Evolutionary conservation across 2,888 invertebrate genomes (phyloP).

Genomic region (Gortyna flavago): DNA sequence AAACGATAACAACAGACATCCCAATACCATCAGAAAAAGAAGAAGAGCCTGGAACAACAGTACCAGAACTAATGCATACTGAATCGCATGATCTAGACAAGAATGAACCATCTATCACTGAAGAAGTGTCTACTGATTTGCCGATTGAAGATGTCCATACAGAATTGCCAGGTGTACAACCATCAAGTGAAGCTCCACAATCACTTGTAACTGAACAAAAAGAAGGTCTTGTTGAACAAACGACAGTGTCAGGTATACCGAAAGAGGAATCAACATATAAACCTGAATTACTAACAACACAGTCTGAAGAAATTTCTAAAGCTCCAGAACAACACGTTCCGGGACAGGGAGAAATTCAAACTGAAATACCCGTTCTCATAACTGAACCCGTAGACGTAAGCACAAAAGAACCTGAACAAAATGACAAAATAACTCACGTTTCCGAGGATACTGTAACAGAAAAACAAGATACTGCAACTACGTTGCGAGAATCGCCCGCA

Average conservation of each 20-base stretch:
- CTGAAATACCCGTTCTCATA: conserved; percentile 33
- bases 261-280: conserved; percentile 41
- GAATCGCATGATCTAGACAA: conserved; percentile 16
- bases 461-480: conserved; percentile 43
- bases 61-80: conserved; percentile 26
- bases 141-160: conserved; percentile 48
- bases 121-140: conserved; percentile 48
- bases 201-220: conserved; percentile 54
- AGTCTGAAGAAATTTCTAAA: conserved; percentile 45
- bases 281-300: conserved; percentile 49
- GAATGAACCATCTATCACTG: conserved; percentile 26
- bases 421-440: conserved; percentile 34
- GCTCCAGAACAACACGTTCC: conserved; percentile 28
- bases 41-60: conserved; percentile 22
- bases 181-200: conserved; percentile 52
- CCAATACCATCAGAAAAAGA: conserved; percentile 39
- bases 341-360: conserved; percentile 28
- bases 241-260: conserved; percentile 24
- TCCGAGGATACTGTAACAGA: conserved; percentile 40
- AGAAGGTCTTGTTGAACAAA: conserved; percentile 33
- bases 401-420: conserved; percentile 29
- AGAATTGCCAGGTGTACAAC: conserved; percentile 30
- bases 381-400: conserved; percentile 36
- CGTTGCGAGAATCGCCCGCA: conserved; percentile 21
- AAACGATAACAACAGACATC: conserved; percentile 27